phyloP scores from a whole-genome alignment of 2,797 vertebrate species.

The Macropus fuliginosus region DNA sequence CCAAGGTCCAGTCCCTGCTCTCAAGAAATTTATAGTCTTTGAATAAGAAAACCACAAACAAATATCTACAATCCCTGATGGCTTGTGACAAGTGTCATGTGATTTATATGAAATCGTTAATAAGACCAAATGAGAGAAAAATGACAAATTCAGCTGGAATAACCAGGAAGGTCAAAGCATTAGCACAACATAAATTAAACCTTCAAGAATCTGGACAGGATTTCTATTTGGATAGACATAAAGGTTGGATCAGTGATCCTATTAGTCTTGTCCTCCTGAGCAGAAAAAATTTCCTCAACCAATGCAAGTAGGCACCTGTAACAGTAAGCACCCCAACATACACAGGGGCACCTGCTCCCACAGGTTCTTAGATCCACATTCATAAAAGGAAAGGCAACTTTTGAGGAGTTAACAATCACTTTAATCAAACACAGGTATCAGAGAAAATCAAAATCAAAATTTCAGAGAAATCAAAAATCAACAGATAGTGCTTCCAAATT shows the following conservation, averaged over 20 bases:
- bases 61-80: background rate
- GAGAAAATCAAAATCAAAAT: too few species aligned
- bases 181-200: background rate
- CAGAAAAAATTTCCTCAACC: background rate
- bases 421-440: too few species aligned
- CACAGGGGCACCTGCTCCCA: too few species aligned
- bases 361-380: too few species aligned
- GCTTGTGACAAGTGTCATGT: background rate
- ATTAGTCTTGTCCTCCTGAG: background rate
- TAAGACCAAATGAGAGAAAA: background rate
- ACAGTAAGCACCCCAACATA: too few species aligned
- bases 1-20: background rate
- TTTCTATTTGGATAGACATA: background rate
- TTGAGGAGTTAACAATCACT: too few species aligned
- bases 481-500: too few species aligned
- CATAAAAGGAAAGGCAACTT: too few species aligned
- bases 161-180: background rate
- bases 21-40: background rate
- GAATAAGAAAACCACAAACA: rapidly evolving
- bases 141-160: background rate
- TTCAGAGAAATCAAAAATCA: too few species aligned
- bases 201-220: background rate
- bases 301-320: background rate
- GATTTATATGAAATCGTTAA: background rate
- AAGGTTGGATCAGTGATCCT: background rate